These are phyloP conservation scores for Sphenopsis melanotis DNA, from an alignment of 2,797 vertebrate species.

Conservation along the genomic window DNA sequence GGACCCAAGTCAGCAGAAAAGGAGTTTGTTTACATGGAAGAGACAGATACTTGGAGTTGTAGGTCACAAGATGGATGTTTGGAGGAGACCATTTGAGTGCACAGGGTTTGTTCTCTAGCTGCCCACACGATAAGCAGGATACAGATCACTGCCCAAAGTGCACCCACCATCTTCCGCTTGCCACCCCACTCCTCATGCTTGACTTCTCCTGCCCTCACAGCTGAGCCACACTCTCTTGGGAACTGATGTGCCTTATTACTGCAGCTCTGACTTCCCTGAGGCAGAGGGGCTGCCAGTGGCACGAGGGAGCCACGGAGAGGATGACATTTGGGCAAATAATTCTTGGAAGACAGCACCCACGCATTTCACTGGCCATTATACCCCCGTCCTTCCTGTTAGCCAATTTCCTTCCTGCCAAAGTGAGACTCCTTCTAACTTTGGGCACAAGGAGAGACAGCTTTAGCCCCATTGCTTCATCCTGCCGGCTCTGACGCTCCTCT, in stretches of 20 bases:
- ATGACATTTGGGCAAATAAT: background rate
- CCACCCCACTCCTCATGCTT: background rate
- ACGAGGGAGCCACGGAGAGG: rapidly evolving
- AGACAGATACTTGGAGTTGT: background rate
- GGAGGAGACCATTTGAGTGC: background rate
- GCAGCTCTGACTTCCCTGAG: background rate
- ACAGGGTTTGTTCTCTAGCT: background rate
- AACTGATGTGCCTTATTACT: background rate
- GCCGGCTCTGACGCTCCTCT: background rate
- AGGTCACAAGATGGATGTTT: background rate
- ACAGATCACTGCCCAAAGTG: background rate
- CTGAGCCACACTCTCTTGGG: background rate
- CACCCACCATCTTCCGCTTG: background rate
- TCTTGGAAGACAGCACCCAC: background rate
- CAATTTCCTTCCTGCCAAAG: background rate
- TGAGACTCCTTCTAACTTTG: background rate
- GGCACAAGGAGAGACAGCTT: background rate
- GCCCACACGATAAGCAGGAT: rapidly evolving
- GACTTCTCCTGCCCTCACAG: background rate
- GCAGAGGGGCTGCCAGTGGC: background rate
- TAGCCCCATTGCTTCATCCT: background rate
- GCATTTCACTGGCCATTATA: background rate
- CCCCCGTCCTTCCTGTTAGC: background rate
- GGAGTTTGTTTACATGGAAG: background rate
- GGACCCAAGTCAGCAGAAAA: background rate